Base-by-base conservation (phyloP, 2,797 vertebrate species). In the Gephyroberyx darwinii region DNA sequence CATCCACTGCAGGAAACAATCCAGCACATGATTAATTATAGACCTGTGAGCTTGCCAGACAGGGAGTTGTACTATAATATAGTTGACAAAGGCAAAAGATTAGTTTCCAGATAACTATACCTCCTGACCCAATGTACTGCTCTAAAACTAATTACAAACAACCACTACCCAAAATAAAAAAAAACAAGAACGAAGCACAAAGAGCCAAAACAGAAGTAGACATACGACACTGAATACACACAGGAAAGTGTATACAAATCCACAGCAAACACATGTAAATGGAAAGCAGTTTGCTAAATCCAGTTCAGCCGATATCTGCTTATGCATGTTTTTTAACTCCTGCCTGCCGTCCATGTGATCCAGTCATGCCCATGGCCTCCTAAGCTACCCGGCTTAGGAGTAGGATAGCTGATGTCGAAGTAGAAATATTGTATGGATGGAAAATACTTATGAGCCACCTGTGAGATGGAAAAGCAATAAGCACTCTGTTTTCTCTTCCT, bases 1-100 rank as follows among this genome's bases (percentile, higher is more conserved):
- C 26, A 14, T 31, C 57, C 35, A 22, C 51, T 47, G 31, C 22
- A 51, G 43, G 60, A 65, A 72, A 74, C 53, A 50, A 22, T 60
- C 5, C 17, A n/a, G n/a, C 53, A 54, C 39, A 33, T 30, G 54
- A 5, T 68, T 31, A 51, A 9, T 26, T 33, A 54, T 20, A n/a
- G 10, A 65, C 7, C 20, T 58, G 43, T 45, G 19, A 31, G 43
- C 4, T 3, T 8, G 43, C 2, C 30, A 43, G 5, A 31, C 8
- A 14, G n/a, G 16, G 7, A 19, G 4, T 8, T 16, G 7, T 55
- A 4, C 35, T 61, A 19, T 45, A 55, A 69, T 47, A 52, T 26
- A 51, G 39, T 16, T 30, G 58, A 22, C 26, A 60, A 30, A 13
- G 35, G 54, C 30, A 33, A 35, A 47, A 9, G 35, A 19, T 51